These are phyloP conservation scores for Margarornis squamiger DNA, from an alignment of 2,797 vertebrate species.

Conservation along the genomic window DNA sequence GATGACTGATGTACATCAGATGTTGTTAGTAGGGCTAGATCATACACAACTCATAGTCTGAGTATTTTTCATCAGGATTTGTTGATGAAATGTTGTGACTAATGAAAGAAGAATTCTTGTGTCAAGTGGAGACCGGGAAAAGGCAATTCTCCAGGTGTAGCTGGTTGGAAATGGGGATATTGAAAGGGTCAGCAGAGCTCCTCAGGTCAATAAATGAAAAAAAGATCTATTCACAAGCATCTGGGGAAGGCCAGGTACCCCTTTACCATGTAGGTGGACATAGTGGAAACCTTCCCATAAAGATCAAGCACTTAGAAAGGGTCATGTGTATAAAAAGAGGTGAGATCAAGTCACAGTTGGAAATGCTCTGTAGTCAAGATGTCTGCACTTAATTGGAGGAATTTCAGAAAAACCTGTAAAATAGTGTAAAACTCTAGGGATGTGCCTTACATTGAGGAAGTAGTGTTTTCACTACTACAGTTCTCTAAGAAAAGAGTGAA, in stretches of 20 bases:
- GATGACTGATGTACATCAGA: background rate
- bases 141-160: background rate
- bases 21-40: background rate
- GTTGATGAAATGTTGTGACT: background rate
- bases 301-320: background rate
- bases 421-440: background rate
- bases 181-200: background rate
- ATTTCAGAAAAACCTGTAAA: background rate
- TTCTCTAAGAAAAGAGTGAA: background rate
- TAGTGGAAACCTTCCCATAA: background rate
- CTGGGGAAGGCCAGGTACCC: background rate
- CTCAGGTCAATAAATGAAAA: background rate
- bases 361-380: accelerated
- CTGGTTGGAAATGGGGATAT: background rate
- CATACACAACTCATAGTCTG: background rate
- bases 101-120: background rate
- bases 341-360: background rate
- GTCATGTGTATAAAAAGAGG: accelerated
- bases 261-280: background rate
- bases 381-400: background rate
- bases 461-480: background rate
- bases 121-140: background rate
- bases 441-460: background rate
- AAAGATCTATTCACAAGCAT: background rate
- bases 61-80: background rate